Evolutionary conservation across 2,797 vertebrate species (phyloP).

Genomic region (Scolopax rusticola): DNA sequence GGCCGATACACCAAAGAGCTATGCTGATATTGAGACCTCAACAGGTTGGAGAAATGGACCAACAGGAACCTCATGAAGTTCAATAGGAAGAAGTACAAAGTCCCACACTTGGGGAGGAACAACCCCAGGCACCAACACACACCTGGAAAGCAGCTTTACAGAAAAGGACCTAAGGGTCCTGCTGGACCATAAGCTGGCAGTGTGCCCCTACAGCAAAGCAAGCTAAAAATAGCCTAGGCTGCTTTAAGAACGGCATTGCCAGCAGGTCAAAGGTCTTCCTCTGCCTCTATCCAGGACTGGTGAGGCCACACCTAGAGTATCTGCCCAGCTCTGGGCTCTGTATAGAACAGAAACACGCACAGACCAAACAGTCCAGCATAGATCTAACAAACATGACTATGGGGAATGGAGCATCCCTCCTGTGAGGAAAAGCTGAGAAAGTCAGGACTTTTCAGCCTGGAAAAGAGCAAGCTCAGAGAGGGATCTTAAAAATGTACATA

Average conservation of each 20-base stretch:
- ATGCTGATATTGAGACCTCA: no score
- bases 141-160: neutral
- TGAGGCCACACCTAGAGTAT: neutral
- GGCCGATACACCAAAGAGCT: neutral
- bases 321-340: neutral
- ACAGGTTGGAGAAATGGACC: neutral
- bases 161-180: neutral
- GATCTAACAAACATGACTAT: neutral
- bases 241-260: neutral
- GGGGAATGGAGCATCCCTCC: neutral
- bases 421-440: neutral
- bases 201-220: neutral
- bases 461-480: accelerated
- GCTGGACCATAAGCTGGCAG: neutral
- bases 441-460: neutral
- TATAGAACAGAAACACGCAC: neutral
- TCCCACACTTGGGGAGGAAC: neutral
- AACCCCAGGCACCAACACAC: neutral
- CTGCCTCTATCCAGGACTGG: neutral
- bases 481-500: neutral
- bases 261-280: neutral
- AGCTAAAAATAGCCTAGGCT: neutral
- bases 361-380: neutral
- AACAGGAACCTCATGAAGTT: neutral
- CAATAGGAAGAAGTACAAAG: neutral